Evolutionary conservation across 2,113 vertebrate genomes (phyloP).

Genomic region (Gallinago undulata): DNA sequence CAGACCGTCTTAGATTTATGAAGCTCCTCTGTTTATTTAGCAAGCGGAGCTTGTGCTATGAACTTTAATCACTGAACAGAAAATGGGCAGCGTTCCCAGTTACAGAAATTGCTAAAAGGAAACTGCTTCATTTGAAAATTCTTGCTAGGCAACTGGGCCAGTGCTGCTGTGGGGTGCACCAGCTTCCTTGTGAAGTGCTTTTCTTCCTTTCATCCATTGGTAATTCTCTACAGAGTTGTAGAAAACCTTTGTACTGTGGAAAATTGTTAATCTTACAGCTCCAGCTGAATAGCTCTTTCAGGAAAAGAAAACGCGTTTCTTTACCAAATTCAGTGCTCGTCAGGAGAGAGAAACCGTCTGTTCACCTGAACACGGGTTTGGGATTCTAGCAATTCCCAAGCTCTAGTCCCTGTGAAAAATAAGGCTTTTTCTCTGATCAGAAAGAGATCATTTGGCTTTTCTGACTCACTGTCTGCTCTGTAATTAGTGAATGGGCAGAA

Average conservation of each 20-base stretch:
- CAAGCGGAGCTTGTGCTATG: not conserved
- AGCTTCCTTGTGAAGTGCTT: not conserved
- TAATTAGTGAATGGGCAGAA: not conserved
- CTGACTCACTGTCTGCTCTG: not conserved
- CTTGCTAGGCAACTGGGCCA: not conserved
- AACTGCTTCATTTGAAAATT: not conserved
- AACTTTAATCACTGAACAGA: not conserved
- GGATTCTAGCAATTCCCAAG: not conserved
- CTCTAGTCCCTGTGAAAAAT: not conserved
- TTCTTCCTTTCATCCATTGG: not conserved
- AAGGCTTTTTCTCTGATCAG: not conserved
- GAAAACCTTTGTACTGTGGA: not conserved
- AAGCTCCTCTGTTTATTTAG: slow-evolving; percentile 6
- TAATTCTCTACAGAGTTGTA: not conserved
- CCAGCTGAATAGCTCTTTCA: not conserved
- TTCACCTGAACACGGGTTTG: not conserved
- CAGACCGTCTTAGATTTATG: not conserved
- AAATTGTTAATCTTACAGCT: not conserved
- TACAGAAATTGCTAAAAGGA: not conserved
- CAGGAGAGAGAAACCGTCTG: not conserved
- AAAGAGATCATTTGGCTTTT: not conserved
- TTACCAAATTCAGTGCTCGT: rapidly evolving
- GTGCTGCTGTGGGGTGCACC: not conserved
- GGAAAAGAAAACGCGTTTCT: not conserved
- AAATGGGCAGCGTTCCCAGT: not conserved